Evolutionary conservation across 2,797 vertebrate genomes (phyloP), one percentile per base, ranked within the genome.

Genomic region (Pseudomugil tenellus): DNA sequence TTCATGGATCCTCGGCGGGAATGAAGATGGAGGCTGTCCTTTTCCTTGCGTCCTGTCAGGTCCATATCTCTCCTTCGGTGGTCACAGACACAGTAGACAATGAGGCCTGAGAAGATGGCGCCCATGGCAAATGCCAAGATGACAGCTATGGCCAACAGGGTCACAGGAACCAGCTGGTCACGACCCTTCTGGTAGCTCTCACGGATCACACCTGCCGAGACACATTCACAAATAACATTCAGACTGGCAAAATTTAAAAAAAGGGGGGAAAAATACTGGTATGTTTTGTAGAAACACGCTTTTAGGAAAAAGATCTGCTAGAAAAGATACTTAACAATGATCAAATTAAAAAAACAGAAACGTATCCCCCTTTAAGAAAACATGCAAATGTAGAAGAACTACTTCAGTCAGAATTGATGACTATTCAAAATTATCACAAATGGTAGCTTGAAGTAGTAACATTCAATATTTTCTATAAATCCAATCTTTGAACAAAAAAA

Each of bases 121-220:
- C 98, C 98, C 97, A 97, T 98, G 89, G 96, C 95, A 79, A 99
- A 99, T 62, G 98, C 97, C 80, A 99, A 94, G 87, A 98, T 97
- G 80, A 99, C 96, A 3, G 97, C 97, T 25, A 98, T 96, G 72
- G 98, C 97, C 94, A 99, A 78, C 39, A 99, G 94, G 63, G 97
- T 98, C 80, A 99, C 95, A 0, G 98, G 98, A 74, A 99, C 97
- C 64, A 99, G 96, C 92, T 97, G 97, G 92, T 99, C 96, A 0
- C 95, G 96, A 75, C 96, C 96, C 90, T 98, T 97, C 91, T 98
- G 96, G 92, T 97, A 98, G 91, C 97, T 98, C 90, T 98, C 98
- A 0, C 97, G 97, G 85, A 99, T 99, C 89, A 99, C 96, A 87
- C 98, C 98, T 99, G 96, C 73, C 92, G 79, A 96, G 84, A 96